Evolutionary conservation across 1,140 invertebrate species (phyloP), one percentile per base, ranked within the genome.

Genomic region (Drosophila sulfurigaster): DNA sequence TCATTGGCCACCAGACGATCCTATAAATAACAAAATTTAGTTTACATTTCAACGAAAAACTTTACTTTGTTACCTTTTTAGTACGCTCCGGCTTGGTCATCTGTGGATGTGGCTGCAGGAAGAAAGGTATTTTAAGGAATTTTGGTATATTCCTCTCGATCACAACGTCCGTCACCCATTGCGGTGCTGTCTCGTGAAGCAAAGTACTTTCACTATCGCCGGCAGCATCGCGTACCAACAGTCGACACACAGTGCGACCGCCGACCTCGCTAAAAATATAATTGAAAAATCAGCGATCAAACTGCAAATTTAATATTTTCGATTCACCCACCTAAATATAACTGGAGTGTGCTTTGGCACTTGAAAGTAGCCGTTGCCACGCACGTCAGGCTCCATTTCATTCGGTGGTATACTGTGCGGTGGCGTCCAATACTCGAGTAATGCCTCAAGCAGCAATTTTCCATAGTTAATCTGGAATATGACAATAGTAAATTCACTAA

Each of bases 1-100:
- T 99, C 99, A 93, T 99, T 99, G 5, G 99, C 99, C 75, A 99
- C 98, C 70, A 99, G 94, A 16, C 98, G 95, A 93, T 99, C 99
- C 94, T 98, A 38, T n/a, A 8, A 13, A n/a, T 46, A 35, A 30
- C 28, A 38, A 8, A 4, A 52, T 20, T 16, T 45, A 11, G 8
- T 3, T 3, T 20, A 7, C 4, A 5, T 41, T 15, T 16, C 5
- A 0, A 56, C 5, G 1, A 30, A 38, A 10, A 38, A 38, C 30
- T n/a, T 93, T 67, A 38, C 32, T 32, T 32, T 3, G 7, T 1
- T 93, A 95, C 98, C 97, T 98, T 99, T 94, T 99, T 99, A 74
- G 97, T 95, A 89, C 96, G 95, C 79, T 95, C 95, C 72, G 95
- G 95, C 94, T 99, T 99, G 45, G 97, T 95, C 80, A 97, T 97